Evolutionary conservation across 1,140 invertebrate genomes (phyloP).

Genomic region (Rhagoletis pomonella): DNA sequence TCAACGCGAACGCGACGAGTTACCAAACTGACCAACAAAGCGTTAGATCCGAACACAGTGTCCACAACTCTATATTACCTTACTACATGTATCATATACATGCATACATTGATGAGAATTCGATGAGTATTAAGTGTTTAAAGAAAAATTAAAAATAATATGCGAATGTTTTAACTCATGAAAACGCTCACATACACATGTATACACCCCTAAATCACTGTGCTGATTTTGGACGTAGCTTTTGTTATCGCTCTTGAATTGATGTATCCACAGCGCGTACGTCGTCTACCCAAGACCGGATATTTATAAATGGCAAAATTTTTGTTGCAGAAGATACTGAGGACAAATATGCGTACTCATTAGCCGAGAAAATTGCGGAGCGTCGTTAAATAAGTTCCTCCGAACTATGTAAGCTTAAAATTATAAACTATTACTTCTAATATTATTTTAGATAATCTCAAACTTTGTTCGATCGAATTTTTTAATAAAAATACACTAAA

Average conservation of each 20-base stretch:
- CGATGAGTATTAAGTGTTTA: neutral
- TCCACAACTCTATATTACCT: neutral
- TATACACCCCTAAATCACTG: neutral
- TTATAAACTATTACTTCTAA: neutral
- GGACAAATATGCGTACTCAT: neutral
- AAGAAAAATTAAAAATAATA: slow-evolving; percentile 7
- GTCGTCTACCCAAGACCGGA: slow-evolving; percentile 19
- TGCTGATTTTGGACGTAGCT: slow-evolving; percentile 3
- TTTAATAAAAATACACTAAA: slow-evolving; percentile 5
- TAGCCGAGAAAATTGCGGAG: neutral
- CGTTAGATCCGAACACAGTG: neutral
- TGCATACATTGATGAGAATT: slow-evolving; percentile 2
- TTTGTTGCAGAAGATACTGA: slow-evolving; percentile 16
- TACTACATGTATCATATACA: neutral
- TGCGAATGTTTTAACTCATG: slow-evolving; percentile 12
- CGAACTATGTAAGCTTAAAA: neutral
- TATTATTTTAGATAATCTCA: slow-evolving; percentile 21
- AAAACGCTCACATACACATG: neutral
- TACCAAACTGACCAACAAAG: neutral
- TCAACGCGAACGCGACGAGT: neutral
- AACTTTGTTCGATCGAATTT: slow-evolving; percentile 17
- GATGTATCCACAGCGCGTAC: neutral
- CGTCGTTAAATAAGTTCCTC: neutral
- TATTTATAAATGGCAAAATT: slow-evolving; percentile 47
- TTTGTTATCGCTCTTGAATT: slow-evolving; percentile 32